Base-by-base conservation (phyloP, 2,888 invertebrate genomes). In the Anagyrus pseudococci region DNA sequence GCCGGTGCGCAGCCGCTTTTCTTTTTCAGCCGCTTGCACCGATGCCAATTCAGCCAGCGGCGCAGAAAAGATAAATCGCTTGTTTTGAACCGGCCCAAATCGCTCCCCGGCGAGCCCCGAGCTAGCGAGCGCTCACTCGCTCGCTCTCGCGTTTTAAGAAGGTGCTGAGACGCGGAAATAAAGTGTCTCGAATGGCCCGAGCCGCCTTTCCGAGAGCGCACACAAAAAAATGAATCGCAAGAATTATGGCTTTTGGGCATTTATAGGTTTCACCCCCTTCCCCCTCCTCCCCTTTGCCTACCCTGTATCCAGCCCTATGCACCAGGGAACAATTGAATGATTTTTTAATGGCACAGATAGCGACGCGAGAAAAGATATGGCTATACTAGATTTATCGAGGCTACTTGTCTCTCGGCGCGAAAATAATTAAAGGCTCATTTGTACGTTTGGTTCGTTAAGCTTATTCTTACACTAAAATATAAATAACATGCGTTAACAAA, bases 31-130 rank as follows among this genome's bases (percentile, higher is more conserved):
- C 56, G 67, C 65, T 66, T 65, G 70, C 67, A 64, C 56, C 59
- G 50, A 67, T 72, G 71, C 73, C 73, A 73, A 72, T 72, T 73
- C 73, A 73, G 70, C 68, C 75, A 72, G 67, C 70, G 72, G 73
- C 71, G 73, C 72, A 72, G 73, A 75, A 75, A 78, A 76, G 75
- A 78, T 74, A 76, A 76, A 79, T 78, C 72, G 75, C 69, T 78
- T 78, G 76, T 77, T 77, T 77, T 74, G 71, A 72, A 71, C 70
- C 68, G 68, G 70, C 70, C 67, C 69, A 68, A 69, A 70, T 71
- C 70, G 68, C 68, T 67, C 68, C 64, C 68, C 68, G 67, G 68
- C 69, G 69, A 70, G 62, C 62, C 33, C 33, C 20, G 4, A 47
- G 23, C n/a, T n/a, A n/a, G n/a, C n/a, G n/a, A n/a, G n/a, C n/a